Base-by-base conservation (phyloP, 2,797 vertebrate species). In the Sparidentex hasta region DNA sequence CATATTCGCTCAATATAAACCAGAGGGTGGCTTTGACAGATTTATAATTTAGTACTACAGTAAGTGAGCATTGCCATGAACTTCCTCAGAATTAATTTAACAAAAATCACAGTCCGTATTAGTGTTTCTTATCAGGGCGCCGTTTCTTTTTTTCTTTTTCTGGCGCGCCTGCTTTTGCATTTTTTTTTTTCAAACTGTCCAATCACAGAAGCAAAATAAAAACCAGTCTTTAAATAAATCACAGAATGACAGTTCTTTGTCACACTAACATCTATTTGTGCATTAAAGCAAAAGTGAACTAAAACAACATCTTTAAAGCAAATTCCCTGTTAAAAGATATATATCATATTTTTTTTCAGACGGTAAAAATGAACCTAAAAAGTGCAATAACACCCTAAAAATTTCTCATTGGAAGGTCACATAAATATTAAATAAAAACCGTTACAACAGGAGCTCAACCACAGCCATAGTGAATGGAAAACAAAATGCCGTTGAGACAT, bases 341-440 rank as follows among this genome's bases (percentile, higher is more conserved):
- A 94, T 93, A 92, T 92, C 80, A 70, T 91, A 81, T 86, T 92
- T 80, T 87, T 90, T 93, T 95, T 93, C 90, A 91, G 93, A 95
- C 91, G 88, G 94, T 95, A 95, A 95, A 96, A 96, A 96, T 94
- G 80, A 95, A 95, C 90, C 95, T 95, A 95, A 95, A 96, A 96
- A 96, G 96, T 96, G 96, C 96, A 95, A 95, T 88, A 95, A 96
- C 95, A 95, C 94, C 94, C 95, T 95, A 95, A 88, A 94, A 92
- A 86, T 92, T 88, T 94, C 83, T 95, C 94, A 95, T 96, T 93
- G 95, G 94, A 96, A 96, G 93, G 94, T 95, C 95, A 96, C 95
- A 96, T 96, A 96, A 96, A 96, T 96, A 96, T 96, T 96, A 96
- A 96, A 96, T 96, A 96, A 96, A 93, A 94, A 95, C 85, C 81